These are phyloP conservation scores for Lepidurus couesii DNA, from an alignment of 1,140 invertebrate genomes.

Conservation along the genomic window DNA sequence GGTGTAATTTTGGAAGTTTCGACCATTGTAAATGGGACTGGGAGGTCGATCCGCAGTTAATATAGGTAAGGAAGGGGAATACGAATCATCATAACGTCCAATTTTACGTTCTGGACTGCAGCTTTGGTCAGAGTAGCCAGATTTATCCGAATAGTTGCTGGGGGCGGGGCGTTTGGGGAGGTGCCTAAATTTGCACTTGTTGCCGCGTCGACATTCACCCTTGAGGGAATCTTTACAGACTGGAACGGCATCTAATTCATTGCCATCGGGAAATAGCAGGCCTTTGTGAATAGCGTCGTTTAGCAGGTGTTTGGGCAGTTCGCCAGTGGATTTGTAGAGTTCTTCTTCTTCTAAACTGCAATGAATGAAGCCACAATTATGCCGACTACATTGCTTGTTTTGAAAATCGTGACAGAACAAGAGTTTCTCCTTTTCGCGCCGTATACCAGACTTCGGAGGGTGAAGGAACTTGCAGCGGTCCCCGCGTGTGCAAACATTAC, in stretches of 20 bases:
- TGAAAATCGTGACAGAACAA: constrained; percentile 82
- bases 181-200: constrained; percentile 53
- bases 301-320: constrained; percentile 56
- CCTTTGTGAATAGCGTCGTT: constrained; percentile 41
- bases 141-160: constrained; percentile 4
- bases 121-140: constrained; percentile 34
- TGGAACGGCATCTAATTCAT: constrained; percentile 50
- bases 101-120: constrained; percentile 38
- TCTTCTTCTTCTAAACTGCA: constrained; percentile 70
- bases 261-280: constrained; percentile 37
- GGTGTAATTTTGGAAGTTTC: not conserved
- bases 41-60: not conserved
- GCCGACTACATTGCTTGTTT: constrained; percentile 61
- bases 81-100: constrained; percentile 4
- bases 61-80: constrained; percentile 4
- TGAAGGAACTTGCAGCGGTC: constrained; percentile 70
- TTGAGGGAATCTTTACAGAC: constrained; percentile 72
- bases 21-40: constrained; percentile 23
- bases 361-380: constrained; percentile 68
- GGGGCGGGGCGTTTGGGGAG: constrained; percentile 40
- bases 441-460: constrained; percentile 43
- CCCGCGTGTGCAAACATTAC: constrained; percentile 66
- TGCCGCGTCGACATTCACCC: constrained; percentile 59
- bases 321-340: constrained; percentile 61
- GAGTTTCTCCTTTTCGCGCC: constrained; percentile 40